These are phyloP conservation scores for Sclerurus mexicanus DNA, from an alignment of 2,113 vertebrate genomes.

Conservation along the genomic window DNA sequence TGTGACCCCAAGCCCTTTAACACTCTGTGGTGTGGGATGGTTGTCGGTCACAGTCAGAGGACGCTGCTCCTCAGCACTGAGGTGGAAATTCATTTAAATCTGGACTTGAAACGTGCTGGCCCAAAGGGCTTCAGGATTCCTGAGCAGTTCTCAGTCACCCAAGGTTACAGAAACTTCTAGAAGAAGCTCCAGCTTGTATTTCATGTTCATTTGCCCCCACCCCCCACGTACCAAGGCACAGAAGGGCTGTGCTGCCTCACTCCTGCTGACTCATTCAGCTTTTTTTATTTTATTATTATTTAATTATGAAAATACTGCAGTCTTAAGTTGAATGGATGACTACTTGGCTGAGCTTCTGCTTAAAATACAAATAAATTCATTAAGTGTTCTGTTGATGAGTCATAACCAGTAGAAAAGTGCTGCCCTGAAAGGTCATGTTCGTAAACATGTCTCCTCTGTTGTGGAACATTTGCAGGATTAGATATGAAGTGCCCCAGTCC, in stretches of 20 bases:
- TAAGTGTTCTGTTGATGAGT: background rate
- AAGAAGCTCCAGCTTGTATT: background rate
- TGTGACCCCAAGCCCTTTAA: background rate
- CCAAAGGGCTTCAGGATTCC: background rate
- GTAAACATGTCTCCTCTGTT: background rate
- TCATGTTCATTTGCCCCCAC: background rate
- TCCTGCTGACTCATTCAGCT: background rate
- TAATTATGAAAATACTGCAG: background rate
- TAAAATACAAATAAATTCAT: constrained; percentile 7
- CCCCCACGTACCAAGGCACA: background rate
- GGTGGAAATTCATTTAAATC: background rate
- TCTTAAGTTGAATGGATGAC: background rate
- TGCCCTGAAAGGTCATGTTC: background rate
- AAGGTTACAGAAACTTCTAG: background rate
- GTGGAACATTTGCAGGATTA: background rate
- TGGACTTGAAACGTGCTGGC: background rate
- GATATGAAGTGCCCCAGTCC: background rate
- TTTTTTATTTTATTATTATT: background rate
- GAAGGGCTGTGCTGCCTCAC: background rate
- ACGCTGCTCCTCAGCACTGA: background rate
- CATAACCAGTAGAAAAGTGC: background rate
- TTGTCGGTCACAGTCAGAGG: background rate
- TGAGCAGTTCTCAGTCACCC: background rate
- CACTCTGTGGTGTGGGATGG: background rate
- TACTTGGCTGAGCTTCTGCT: background rate